Evolutionary conservation across 2,113 vertebrate species (phyloP), one percentile per base, ranked within the genome.

Genomic region (Pedionomus torquatus): DNA sequence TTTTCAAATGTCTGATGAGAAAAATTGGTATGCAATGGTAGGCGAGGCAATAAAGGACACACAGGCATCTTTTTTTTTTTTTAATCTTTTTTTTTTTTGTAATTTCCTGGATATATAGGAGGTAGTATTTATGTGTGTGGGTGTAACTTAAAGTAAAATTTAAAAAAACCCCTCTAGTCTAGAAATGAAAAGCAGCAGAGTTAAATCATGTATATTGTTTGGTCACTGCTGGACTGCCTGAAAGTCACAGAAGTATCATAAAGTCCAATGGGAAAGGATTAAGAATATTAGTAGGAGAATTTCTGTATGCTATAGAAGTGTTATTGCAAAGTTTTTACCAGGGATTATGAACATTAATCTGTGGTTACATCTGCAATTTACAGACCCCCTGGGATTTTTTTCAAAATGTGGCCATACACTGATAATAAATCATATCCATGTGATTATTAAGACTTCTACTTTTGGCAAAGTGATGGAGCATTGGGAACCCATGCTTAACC

Each of bases 281-380:
- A 94, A 77, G 93, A 95, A 91, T 93, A 96, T 95, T 94, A 96
- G 81, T 35, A 64, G 80, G 87, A 92, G 92, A 85, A 93, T 96
- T 95, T 83, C 87, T 94, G 85, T 46, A 82, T 72, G 78, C 80
- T 94, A 76, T 66, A 70, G 71, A 84, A 89, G 58, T 58, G 83
- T 96, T 98, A 93, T 80, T 91, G 90, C 89, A 88, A 80, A 90
- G 85, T 79, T 95, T 94, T 96, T 93, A 95, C 64, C 91, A 79
- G 82, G 82, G 93, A 95, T 97, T 95, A 93, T 76, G 89, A 86
- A 52, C 69, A 72, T 94, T 95, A 95, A 96, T 95, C 89, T 96
- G 87, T 84, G 92, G 95, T 95, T 95, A 84, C 82, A 82, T 90
- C 87, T 94, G 87, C 82, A 91, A 75, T 88, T 95, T 94, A 96